These are phyloP conservation scores for Tribolium castaneum DNA, from an alignment of 1,140 invertebrate genomes.

Conservation along the genomic window DNA sequence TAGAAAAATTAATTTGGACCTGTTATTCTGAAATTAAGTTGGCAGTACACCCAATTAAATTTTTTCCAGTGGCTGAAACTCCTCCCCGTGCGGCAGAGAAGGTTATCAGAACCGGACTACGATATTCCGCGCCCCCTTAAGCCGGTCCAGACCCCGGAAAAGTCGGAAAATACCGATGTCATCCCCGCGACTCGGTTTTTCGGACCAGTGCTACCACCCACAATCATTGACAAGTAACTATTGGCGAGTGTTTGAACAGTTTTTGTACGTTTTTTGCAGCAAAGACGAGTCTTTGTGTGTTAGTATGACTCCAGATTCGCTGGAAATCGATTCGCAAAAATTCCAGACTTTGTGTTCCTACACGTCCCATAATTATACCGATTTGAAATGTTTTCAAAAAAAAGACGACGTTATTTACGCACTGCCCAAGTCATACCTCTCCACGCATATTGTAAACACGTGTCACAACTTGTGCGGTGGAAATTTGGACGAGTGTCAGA, in stretches of 20 bases:
- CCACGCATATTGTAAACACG: slow-evolving; percentile 2
- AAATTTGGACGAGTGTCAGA: not conserved
- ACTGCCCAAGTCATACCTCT: slow-evolving; percentile 37
- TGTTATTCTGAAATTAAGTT: no score
- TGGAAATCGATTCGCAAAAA: slow-evolving; percentile 47
- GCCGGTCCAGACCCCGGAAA: slow-evolving; percentile 53
- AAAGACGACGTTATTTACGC: slow-evolving; percentile 49
- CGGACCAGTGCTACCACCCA: slow-evolving; percentile 50
- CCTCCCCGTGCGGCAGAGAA: slow-evolving; percentile 54
- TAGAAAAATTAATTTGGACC: no score
- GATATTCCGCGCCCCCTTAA: slow-evolving; percentile 64
- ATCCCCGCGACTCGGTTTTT: slow-evolving; percentile 59
- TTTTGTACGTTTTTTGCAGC: not conserved
- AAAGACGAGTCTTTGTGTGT: slow-evolving; percentile 3
- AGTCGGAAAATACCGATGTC: slow-evolving; percentile 45
- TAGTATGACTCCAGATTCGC: slow-evolving; percentile 57
- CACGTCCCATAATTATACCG: slow-evolving; percentile 45
- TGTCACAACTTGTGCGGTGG: not conserved
- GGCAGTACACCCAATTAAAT: no score
- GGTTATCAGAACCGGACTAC: slow-evolving; percentile 64
- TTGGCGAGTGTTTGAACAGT: not conserved
- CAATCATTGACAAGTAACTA: slow-evolving; percentile 16
- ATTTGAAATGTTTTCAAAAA: slow-evolving; percentile 24
- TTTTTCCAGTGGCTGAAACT: slow-evolving; percentile 55
- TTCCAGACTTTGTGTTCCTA: slow-evolving; percentile 42